Percentiles rank a stretch among this genome's conserved stretches.
phyloP scores from a whole-genome alignment of 1,140 invertebrate genomes.

The Colletes gigas region DNA sequence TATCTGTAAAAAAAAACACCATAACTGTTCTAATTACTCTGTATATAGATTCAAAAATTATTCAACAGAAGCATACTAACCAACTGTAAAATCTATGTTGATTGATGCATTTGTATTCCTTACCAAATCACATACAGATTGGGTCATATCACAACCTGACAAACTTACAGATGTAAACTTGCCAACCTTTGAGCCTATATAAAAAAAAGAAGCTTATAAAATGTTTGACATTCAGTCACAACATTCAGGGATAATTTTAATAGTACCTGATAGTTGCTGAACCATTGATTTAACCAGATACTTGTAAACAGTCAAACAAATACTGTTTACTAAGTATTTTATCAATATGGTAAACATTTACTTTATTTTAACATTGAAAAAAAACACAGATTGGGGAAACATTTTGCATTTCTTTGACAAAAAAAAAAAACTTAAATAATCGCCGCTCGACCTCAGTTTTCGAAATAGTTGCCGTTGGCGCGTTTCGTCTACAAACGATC shows the following conservation, averaged over 20 bases:
- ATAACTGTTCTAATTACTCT: not conserved
- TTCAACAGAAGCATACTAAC: conserved; percentile 67
- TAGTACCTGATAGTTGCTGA: not conserved
- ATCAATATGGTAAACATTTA: not conserved
- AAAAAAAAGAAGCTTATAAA: conserved; percentile 1
- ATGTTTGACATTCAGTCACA: not conserved
- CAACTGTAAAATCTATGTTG: conserved; percentile 82
- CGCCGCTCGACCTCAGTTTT: too few relatives aligned
- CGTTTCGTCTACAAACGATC: too few relatives aligned
- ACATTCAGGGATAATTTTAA: too few relatives aligned
- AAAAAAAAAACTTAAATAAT: too few relatives aligned
- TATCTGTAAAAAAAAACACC: conserved; percentile 75
- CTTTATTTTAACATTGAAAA: too few relatives aligned
- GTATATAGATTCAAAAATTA: not conserved
- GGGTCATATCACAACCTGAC: conserved; percentile 81
- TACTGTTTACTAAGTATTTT: not conserved
- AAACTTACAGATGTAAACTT: conserved; percentile 82
- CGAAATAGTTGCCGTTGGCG: too few relatives aligned
- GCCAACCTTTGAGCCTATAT: conserved; percentile 83
- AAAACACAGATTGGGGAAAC: too few relatives aligned
- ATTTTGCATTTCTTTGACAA: too few relatives aligned
- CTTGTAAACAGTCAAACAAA: not conserved
- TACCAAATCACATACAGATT: conserved; percentile 81
- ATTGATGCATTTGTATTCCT: conserved; percentile 84
- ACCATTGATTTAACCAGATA: not conserved